A percentile compares a stretch with the other conserved stretches of the same genome.
Evolutionary conservation across 2,888 invertebrate genomes (phyloP).

Genomic region (Cepaea hortensis): DNA sequence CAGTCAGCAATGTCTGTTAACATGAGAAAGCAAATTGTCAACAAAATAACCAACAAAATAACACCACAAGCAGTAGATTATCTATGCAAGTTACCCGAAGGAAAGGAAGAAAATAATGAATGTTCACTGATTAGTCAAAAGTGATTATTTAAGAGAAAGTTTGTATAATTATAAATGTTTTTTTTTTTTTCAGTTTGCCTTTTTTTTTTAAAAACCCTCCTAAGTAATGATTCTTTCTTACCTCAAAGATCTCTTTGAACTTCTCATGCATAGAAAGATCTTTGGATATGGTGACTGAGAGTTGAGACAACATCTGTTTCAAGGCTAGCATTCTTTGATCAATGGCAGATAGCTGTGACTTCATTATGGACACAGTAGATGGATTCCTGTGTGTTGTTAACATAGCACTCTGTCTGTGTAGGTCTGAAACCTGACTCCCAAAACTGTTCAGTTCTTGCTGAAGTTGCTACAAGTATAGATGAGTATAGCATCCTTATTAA

Average conservation of each 20-base stretch:
- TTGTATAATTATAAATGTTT: too few relatives aligned
- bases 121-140: too few relatives aligned
- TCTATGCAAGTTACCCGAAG: too few relatives aligned
- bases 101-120: too few relatives aligned
- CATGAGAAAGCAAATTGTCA: too few relatives aligned
- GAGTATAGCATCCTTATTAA: neutral
- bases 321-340: conserved; percentile 67
- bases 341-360: conserved; percentile 66
- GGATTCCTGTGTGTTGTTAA: conserved; percentile 71
- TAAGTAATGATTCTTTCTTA: neutral
- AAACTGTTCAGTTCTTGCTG: conserved; percentile 67
- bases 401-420: conserved; percentile 77
- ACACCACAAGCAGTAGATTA: too few relatives aligned
- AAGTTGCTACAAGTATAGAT: conserved; percentile 58
- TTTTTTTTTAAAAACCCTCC: too few relatives aligned
- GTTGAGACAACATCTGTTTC: conserved; percentile 66
- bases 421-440: conserved; percentile 65
- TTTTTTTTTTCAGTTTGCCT: too few relatives aligned
- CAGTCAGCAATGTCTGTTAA: too few relatives aligned
- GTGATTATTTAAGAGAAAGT: too few relatives aligned
- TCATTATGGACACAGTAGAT: conserved; percentile 66
- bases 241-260: conserved; percentile 66
- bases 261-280: conserved; percentile 62
- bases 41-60: too few relatives aligned
- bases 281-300: conserved; percentile 61